A percentile compares a stretch with the other conserved stretches of the same genome.
Conservation (phyloP, 2,888 invertebrate genomes). For the Trachelus troglodyta region DNA sequence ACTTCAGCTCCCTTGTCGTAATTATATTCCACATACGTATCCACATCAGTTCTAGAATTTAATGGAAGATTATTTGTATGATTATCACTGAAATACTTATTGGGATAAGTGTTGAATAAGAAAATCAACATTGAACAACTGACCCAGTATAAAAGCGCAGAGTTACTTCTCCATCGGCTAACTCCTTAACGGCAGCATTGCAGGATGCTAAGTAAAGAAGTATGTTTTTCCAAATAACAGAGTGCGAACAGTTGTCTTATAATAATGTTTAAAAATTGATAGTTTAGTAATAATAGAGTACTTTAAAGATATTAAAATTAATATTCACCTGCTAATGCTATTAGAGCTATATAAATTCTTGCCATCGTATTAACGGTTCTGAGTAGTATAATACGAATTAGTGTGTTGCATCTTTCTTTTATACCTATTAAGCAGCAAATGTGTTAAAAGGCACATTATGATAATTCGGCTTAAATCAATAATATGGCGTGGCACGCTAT, state of each 20-base stretch:
- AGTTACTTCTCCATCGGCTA: background rate
- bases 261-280: background rate
- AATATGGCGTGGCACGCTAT: background rate
- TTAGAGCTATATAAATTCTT: background rate
- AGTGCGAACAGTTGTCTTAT: background rate
- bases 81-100: background rate
- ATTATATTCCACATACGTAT: background rate
- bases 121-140: background rate
- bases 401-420: background rate
- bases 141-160: background rate
- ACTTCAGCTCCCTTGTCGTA: background rate
- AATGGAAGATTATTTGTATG: background rate
- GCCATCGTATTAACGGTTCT: background rate
- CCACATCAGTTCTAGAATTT: background rate
- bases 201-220: background rate
- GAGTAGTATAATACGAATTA: background rate
- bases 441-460: background rate
- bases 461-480: background rate
- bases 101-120: background rate
- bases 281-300: background rate
- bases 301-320: background rate
- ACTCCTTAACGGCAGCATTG: background rate
- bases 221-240: background rate
- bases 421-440: background rate
- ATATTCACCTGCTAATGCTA: background rate